These are phyloP conservation scores for Zonitis immaculata DNA, from an alignment of 2,888 invertebrate species.

Conservation along the genomic window DNA sequence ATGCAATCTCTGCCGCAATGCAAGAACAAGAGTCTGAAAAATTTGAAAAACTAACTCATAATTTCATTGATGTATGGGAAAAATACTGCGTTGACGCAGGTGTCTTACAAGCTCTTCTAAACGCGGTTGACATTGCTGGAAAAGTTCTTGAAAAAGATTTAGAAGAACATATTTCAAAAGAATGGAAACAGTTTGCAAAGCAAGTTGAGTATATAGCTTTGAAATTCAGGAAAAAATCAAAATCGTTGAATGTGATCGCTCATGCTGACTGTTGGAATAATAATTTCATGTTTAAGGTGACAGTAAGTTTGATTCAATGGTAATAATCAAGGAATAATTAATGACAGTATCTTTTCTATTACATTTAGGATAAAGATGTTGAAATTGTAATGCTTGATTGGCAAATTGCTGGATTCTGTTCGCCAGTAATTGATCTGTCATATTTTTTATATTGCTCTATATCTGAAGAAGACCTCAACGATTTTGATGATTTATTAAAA, in stretches of 20 bases:
- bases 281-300: neutral
- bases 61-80: neutral
- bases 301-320: neutral
- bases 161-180: neutral
- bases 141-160: neutral
- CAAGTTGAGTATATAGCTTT: neutral
- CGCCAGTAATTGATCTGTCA: neutral
- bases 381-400: conserved; percentile 7
- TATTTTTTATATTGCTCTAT: conserved; percentile 3
- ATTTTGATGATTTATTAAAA: conserved; percentile 5
- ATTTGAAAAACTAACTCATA: conserved; percentile 18
- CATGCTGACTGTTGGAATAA: conserved; percentile 16
- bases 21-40: neutral
- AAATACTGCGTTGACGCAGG: neutral
- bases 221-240: neutral
- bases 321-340: neutral
- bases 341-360: too few relatives aligned
- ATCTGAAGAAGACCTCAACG: conserved; percentile 1
- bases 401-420: conserved; percentile 1
- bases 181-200: neutral
- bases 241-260: conserved; percentile 1
- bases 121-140: neutral
- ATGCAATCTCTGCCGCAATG: neutral
- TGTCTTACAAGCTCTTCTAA: neutral
- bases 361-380: neutral